phyloP scores from a whole-genome alignment of 2,888 invertebrate genomes.

The Stomorhina lunata region DNA sequence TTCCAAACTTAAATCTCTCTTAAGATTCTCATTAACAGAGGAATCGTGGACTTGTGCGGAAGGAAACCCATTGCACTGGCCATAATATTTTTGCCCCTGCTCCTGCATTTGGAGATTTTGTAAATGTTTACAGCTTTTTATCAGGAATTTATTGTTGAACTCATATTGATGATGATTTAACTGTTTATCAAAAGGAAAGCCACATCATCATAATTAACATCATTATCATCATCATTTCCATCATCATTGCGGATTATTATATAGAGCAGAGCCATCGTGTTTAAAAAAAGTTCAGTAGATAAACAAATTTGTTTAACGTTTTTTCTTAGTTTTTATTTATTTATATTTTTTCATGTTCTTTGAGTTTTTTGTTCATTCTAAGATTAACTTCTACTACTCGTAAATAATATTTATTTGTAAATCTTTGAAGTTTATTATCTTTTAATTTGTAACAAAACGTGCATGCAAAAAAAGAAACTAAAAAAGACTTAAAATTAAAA shows the following conservation, averaged over 20 bases:
- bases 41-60: too few relatives aligned
- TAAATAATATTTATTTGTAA: background rate
- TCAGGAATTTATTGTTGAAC: slow-evolving; percentile 34
- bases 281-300: slow-evolving; percentile 15
- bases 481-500: slow-evolving; percentile 27
- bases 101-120: slow-evolving; percentile 47
- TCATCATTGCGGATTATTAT: too few relatives aligned
- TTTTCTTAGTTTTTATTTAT: background rate
- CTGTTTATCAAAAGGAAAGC: slow-evolving; percentile 26
- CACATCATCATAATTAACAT: background rate
- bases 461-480: slow-evolving; percentile 31
- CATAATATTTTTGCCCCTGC: background rate
- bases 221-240: slow-evolving; percentile 1
- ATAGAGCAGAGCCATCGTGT: slow-evolving; percentile 6
- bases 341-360: background rate
- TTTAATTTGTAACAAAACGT: slow-evolving; percentile 42
- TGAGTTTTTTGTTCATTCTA: too few relatives aligned
- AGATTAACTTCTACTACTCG: background rate
- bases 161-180: slow-evolving; percentile 57
- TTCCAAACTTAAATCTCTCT: slow-evolving; percentile 46
- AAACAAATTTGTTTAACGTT: background rate
- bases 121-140: slow-evolving; percentile 60
- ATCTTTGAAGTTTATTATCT: slow-evolving; percentile 31
- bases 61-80: too few relatives aligned
- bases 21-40: background rate